These are phyloP conservation scores for Caenorhabditis inopinata DNA, from an alignment of 1,140 invertebrate genomes.

Conservation along the genomic window DNA sequence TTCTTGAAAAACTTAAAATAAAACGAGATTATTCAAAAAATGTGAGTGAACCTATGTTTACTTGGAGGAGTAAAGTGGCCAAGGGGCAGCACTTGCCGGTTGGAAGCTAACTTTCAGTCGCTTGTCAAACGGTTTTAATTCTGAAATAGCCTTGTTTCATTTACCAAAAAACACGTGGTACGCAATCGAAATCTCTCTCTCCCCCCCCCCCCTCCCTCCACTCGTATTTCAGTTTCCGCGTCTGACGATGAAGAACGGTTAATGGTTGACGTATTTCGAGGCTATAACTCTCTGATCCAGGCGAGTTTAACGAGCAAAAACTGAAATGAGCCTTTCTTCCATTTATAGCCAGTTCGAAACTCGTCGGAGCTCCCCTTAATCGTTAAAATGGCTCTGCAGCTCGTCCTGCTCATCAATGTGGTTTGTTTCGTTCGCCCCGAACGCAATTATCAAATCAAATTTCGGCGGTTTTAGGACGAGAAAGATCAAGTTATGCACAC, in stretches of 20 bases:
- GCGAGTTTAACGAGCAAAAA: not conserved
- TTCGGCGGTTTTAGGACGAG: conserved; percentile 73
- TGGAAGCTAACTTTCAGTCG: too few relatives aligned
- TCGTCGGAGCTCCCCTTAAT: conserved; percentile 87
- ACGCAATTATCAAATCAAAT: not conserved
- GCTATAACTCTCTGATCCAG: conserved; percentile 95
- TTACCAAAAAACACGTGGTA: too few relatives aligned
- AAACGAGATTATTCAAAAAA: too few relatives aligned
- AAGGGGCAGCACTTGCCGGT: too few relatives aligned
- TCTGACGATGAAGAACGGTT: conserved; percentile 62
- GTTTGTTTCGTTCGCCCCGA: not conserved
- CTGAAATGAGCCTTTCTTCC: not conserved
- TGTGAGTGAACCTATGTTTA: too few relatives aligned
- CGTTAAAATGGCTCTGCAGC: conserved; percentile 92
- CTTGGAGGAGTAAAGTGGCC: too few relatives aligned
- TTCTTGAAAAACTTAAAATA: too few relatives aligned
- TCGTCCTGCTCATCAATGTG: conserved; percentile 98
- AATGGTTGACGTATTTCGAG: conserved; percentile 72
- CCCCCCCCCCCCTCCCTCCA: too few relatives aligned
- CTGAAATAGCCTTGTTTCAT: too few relatives aligned
- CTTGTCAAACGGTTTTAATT: too few relatives aligned
- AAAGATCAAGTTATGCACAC: conserved; percentile 66
- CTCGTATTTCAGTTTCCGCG: not conserved
- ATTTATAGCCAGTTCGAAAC: conserved; percentile 78
- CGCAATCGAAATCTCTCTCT: too few relatives aligned